phyloP scores from a whole-genome alignment of 2,888 invertebrate genomes.

The Drosophila diplacantha region DNA sequence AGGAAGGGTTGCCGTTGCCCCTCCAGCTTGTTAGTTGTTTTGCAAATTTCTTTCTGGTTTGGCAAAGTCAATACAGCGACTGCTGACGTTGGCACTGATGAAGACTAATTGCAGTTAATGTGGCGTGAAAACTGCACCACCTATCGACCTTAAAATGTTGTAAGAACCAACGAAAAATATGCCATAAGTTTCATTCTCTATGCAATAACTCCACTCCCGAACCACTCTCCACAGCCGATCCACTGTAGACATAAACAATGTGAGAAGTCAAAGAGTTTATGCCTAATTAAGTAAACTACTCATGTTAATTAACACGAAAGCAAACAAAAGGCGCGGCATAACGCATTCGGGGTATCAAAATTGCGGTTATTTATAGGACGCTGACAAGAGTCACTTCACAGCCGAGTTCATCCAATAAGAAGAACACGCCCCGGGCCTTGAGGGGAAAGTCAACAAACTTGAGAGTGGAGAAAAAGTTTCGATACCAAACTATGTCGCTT shows the following conservation, averaged over 20 bases:
- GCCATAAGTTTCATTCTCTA: neutral
- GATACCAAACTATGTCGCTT: constrained; percentile 10
- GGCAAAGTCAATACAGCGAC: constrained; percentile 39
- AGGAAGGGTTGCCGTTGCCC: constrained; percentile 25
- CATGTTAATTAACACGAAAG: constrained; percentile 65
- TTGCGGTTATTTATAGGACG: constrained; percentile 32
- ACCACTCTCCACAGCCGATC: constrained; percentile 19
- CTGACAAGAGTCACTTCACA: constrained; percentile 45
- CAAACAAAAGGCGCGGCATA: constrained; percentile 50
- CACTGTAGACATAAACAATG: constrained; percentile 54
- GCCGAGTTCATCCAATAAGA: constrained; percentile 57
- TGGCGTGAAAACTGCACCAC: constrained; percentile 58
- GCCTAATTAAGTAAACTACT: constrained; percentile 70
- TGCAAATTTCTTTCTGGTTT: constrained; percentile 30
- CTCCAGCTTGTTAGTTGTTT: constrained; percentile 47
- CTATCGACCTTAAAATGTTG: constrained; percentile 40
- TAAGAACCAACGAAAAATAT: constrained; percentile 6
- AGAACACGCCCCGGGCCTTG: constrained; percentile 15
- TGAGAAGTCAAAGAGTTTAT: constrained; percentile 42
- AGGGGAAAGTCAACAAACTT: constrained; percentile 63
- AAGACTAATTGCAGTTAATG: constrained; percentile 69
- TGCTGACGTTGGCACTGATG: constrained; percentile 59
- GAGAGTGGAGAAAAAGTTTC: constrained; percentile 19
- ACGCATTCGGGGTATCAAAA: constrained; percentile 21
- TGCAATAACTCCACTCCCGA: constrained; percentile 7